Evolutionary conservation across 2,113 vertebrate genomes (phyloP), one percentile per base, ranked within the genome.

Genomic region (Pimephales promelas): DNA sequence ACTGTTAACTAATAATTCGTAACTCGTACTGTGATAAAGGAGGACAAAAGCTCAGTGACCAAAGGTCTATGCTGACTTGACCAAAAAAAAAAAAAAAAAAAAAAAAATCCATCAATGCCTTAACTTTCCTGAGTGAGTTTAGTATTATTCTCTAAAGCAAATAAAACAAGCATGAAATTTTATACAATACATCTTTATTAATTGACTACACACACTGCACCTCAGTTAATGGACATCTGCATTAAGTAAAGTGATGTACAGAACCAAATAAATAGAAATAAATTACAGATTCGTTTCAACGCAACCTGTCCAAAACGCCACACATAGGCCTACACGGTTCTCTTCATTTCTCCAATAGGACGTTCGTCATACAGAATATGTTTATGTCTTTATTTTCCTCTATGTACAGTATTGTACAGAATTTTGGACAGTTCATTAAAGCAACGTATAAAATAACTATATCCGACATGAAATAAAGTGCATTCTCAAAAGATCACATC

Each of bases 401-500:
- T 87, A 79, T 77, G 64, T 49, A 85, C 66, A 87, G 78, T 84
- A 82, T 52, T 73, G 20, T 64, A 66, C 78, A 47, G 61, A 64
- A 79, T 18, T 80, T 79, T 86, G 87, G 83, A 85, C 70, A 85
- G 73, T 47, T 64, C 85, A 88, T 90, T 81, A 82, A 66, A 85
- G 22, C 18, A 83, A 85, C 66, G 79, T 89, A 78, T 72, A 18
- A 3, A 86, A 86, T 79, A 77, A 82, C 61, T 79, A 74, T 56
- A 72, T 62, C 71, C 85, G 66, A 82, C 85, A 43, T 75, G 28
- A 92, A 93, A 94, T 94, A 95, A 95, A 95, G 94, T 94, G 93
- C 94, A 92, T 93, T 87, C 89, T 88, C 81, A 83, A 91, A 87
- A 87, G 26, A 89, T 81, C 75, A 81, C 78, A 80, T 81, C 61